phyloP scores from a whole-genome alignment of 2,888 invertebrate species.

The Poecilobothrus nobilitatus region DNA sequence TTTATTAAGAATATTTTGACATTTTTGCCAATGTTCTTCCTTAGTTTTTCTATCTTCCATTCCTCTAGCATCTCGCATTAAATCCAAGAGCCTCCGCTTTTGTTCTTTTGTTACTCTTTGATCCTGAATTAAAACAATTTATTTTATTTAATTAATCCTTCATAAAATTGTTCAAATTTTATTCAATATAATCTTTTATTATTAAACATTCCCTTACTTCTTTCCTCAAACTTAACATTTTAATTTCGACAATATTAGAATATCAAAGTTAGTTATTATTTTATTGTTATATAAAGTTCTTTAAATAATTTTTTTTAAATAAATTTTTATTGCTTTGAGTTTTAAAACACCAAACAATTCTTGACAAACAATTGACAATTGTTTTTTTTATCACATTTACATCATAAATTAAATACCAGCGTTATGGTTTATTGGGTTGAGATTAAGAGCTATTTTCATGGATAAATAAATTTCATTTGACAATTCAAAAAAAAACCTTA shows the following conservation, averaged over 20 bases:
- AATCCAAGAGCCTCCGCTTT: constrained; percentile 40
- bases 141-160: constrained; percentile 15
- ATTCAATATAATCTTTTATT: not conserved
- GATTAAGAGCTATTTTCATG: too few species aligned
- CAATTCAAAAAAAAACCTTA: too few species aligned
- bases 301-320: too few species aligned
- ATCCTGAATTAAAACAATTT: constrained; percentile 26
- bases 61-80: constrained; percentile 39
- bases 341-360: too few species aligned
- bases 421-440: too few species aligned
- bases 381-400: too few species aligned
- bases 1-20: constrained; percentile 39
- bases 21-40: constrained; percentile 43
- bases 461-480: too few species aligned
- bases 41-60: constrained; percentile 43
- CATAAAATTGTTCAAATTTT: constrained; percentile 9
- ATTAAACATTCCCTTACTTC: not conserved
- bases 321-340: too few species aligned
- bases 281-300: too few species aligned
- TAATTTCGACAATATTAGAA: not conserved
- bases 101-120: constrained; percentile 39
- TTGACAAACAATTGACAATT: too few species aligned
- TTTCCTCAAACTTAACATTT: not conserved
- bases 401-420: too few species aligned
- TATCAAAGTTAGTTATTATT: too few species aligned